Percentiles rank a stretch among this genome's conserved stretches.
These are phyloP conservation scores for Lophotis ruficrista DNA, from an alignment of 2,113 vertebrate species.

Conservation along the genomic window DNA sequence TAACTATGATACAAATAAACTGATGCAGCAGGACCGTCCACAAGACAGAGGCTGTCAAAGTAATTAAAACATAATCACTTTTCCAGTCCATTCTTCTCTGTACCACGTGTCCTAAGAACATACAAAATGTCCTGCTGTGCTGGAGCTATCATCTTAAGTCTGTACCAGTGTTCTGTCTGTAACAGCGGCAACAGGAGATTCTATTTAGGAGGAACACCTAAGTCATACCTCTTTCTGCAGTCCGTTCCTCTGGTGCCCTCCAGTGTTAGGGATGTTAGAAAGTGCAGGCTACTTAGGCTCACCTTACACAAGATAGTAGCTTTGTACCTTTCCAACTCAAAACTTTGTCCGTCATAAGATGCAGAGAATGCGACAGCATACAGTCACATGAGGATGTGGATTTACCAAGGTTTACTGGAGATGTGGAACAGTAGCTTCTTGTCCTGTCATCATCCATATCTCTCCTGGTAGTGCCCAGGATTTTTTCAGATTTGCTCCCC, in stretches of 20 bases:
- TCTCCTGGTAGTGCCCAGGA: not conserved
- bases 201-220: not conserved
- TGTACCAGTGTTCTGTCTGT: not conserved
- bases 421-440: not conserved
- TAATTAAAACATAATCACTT: not conserved
- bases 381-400: not conserved
- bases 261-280: not conserved
- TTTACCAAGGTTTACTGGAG: not conserved
- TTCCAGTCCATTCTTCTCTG: not conserved
- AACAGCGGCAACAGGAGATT: not conserved
- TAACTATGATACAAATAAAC: not conserved
- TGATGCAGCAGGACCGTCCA: not conserved
- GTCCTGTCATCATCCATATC: too few species aligned
- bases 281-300: not conserved
- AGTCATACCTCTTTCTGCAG: not conserved
- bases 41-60: not conserved
- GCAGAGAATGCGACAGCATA: not conserved
- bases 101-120: not conserved
- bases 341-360: not conserved
- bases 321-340: not conserved
- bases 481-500: not conserved
- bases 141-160: not conserved
- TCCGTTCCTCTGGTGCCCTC: not conserved
- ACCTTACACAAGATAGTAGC: not conserved
- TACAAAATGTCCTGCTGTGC: not conserved